phyloP scores from a whole-genome alignment of 1,140 invertebrate genomes.

The Brachionus angularis region DNA sequence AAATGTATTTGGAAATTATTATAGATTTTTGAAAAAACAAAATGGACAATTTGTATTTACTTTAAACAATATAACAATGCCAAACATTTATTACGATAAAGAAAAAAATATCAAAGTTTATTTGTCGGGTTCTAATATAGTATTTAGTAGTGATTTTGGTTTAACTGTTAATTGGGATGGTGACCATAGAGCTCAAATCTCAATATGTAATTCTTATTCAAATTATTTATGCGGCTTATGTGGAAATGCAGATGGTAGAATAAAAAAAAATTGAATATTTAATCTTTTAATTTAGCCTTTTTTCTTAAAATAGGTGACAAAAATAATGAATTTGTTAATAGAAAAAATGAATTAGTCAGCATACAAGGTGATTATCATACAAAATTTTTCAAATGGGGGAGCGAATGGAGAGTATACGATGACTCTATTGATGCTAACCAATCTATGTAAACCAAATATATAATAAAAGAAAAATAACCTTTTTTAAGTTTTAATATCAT shows the following conservation, averaged over 20 bases:
- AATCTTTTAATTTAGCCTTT: neutral
- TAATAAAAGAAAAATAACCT: too few relatives aligned
- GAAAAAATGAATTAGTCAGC: neutral
- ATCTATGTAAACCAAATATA: neutral
- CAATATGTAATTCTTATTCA: neutral
- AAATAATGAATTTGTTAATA: neutral
- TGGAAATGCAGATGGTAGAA: neutral
- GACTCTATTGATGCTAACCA: neutral
- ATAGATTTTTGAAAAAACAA: neutral
- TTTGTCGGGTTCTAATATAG: neutral
- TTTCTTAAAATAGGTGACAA: neutral
- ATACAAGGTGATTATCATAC: neutral
- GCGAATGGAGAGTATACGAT: constrained; percentile 24
- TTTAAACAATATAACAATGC: neutral
- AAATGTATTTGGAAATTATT: neutral
- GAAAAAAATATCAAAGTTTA: neutral
- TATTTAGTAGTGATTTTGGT: neutral
- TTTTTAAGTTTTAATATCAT: too few relatives aligned
- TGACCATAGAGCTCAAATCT: neutral
- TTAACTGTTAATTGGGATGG: neutral
- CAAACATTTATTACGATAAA: neutral
- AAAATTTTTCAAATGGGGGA: constrained; percentile 6
- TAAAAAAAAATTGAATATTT: neutral
- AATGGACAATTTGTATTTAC: neutral
- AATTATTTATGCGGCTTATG: neutral